These are phyloP conservation scores for Rhagium mordax DNA, from an alignment of 2,888 invertebrate genomes.

Conservation along the genomic window DNA sequence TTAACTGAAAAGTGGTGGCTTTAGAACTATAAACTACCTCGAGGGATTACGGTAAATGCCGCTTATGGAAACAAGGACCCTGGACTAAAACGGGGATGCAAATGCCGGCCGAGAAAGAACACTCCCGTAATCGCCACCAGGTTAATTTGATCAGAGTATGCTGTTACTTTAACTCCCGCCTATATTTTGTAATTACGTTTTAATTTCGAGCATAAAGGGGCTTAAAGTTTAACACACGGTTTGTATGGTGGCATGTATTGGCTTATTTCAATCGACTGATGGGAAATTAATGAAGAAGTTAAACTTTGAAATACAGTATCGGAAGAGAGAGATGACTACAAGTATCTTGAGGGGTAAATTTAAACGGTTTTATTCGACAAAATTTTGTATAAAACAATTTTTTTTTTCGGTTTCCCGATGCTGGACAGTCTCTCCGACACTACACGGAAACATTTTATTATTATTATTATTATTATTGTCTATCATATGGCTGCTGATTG, in stretches of 20 bases:
- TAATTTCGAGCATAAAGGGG: conserved; percentile 48
- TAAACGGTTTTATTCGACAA: too few species aligned
- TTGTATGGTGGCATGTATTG: background rate
- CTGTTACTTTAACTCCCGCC: conserved; percentile 20
- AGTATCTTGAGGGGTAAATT: too few species aligned
- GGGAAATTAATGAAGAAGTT: background rate
- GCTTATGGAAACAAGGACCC: background rate
- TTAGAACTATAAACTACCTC: too few species aligned
- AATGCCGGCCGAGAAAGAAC: conserved; percentile 15
- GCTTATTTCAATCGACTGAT: background rate
- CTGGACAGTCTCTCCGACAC: too few species aligned
- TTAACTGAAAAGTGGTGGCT: too few species aligned
- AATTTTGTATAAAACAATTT: too few species aligned
- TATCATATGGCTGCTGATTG: too few species aligned
- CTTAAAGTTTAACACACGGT: conserved; percentile 19
- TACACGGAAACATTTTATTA: too few species aligned
- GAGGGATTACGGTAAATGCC: background rate
- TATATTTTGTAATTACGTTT: conserved; percentile 50
- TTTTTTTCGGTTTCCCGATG: too few species aligned
- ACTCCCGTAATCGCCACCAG: conserved; percentile 25
- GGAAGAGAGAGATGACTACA: too few species aligned
- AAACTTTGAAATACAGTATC: background rate
- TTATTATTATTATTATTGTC: too few species aligned
- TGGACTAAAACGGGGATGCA: conserved; percentile 11
- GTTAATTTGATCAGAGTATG: conserved; percentile 30